These are phyloP conservation scores for Murina feae DNA, from an alignment of 2,113 vertebrate genomes.

Conservation along the genomic window DNA sequence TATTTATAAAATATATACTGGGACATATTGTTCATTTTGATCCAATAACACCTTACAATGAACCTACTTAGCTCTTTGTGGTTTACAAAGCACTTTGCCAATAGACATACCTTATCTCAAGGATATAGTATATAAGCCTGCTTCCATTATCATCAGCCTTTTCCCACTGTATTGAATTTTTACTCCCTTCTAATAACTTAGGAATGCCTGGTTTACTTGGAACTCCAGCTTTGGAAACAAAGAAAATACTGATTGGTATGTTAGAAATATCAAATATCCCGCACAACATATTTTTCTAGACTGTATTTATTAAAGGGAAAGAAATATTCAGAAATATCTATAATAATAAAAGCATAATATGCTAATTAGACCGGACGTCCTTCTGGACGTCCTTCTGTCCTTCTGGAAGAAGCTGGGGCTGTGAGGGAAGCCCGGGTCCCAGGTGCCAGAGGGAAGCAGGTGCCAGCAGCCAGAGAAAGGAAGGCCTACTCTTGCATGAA, in stretches of 20 bases:
- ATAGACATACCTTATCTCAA: slow-evolving; percentile 79
- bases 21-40: background rate
- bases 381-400: too few relatives aligned
- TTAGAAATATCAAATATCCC: slow-evolving; percentile 9
- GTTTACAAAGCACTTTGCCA: background rate
- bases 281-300: background rate
- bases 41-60: background rate
- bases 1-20: background rate
- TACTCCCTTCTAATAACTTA: slow-evolving; percentile 66
- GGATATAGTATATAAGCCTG: slow-evolving; percentile 76
- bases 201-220: slow-evolving; percentile 81
- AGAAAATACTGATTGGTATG: slow-evolving; percentile 34
- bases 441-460: too few relatives aligned
- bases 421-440: too few relatives aligned
- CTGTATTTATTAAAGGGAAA: background rate
- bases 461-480: too few relatives aligned
- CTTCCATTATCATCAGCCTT: slow-evolving; percentile 81
- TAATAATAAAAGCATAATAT: too few relatives aligned
- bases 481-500: too few relatives aligned
- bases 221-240: slow-evolving; percentile 76
- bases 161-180: slow-evolving; percentile 80
- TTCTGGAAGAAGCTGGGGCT: too few relatives aligned
- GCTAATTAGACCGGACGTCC: too few relatives aligned
- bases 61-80: background rate
- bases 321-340: slow-evolving; percentile 2